These are phyloP conservation scores for Caiman crocodilus DNA, from an alignment of 2,797 vertebrate species.

Conservation along the genomic window DNA sequence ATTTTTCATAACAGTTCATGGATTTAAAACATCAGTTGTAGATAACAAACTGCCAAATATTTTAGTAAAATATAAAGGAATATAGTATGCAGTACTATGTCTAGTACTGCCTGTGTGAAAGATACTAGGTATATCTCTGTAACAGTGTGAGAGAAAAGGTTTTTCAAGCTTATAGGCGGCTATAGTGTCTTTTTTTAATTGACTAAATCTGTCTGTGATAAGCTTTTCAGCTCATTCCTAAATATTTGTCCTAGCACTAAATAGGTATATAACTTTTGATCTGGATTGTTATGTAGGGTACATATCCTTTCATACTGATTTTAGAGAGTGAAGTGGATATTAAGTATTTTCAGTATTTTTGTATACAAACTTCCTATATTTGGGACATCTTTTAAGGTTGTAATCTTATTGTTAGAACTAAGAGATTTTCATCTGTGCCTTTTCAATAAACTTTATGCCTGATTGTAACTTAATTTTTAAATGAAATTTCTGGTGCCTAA, in stretches of 20 bases:
- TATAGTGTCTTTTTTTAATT: conserved; percentile 68
- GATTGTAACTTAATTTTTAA: conserved; percentile 76
- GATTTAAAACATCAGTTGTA: conserved; percentile 16
- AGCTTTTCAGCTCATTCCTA: conserved; percentile 37
- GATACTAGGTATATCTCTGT: conserved; percentile 59
- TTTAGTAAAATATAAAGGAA: conserved; percentile 26
- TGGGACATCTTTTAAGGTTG: conserved; percentile 75
- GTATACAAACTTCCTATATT: conserved; percentile 72
- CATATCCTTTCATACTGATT: conserved; percentile 69
- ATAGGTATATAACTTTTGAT: conserved; percentile 67
- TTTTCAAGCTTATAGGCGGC: conserved; percentile 18
- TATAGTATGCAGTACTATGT: conserved; percentile 19
- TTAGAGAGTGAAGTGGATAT: conserved; percentile 74
- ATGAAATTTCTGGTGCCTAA: conserved; percentile 82
- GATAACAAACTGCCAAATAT: conserved; percentile 63
- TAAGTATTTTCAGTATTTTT: conserved; percentile 53
- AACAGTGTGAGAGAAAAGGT: conserved; percentile 37
- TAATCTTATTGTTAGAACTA: conserved; percentile 72
- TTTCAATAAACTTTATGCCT: conserved; percentile 78
- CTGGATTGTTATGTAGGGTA: conserved; percentile 35
- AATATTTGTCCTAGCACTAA: conserved; percentile 63
- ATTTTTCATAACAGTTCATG: conserved; percentile 24
- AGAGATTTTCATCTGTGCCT: conserved; percentile 81
- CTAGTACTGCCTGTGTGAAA: conserved; percentile 64
- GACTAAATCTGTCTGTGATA: conserved; percentile 71